These are phyloP conservation scores for Eriocheir sinensis DNA, from an alignment of 1,140 invertebrate genomes.

Conservation along the genomic window DNA sequence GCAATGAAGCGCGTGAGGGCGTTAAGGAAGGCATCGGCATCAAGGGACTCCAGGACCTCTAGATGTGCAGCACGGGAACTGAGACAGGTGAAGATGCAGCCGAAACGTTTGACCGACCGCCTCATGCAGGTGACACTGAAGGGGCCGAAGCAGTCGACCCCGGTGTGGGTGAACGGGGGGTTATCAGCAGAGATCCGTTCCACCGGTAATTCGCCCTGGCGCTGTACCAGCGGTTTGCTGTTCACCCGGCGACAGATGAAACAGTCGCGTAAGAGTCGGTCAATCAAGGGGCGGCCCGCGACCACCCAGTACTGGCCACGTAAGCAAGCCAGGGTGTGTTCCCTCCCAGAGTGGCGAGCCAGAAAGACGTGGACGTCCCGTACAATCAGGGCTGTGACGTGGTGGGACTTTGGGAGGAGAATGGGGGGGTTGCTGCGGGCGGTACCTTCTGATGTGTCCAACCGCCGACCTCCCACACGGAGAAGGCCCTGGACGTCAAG, in stretches of 20 bases:
- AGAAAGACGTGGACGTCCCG: too few relatives aligned
- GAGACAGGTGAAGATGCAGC: constrained; percentile 79
- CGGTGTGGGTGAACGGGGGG: constrained; percentile 79
- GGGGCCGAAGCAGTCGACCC: constrained; percentile 80
- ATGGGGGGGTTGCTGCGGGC: background rate
- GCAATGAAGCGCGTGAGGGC: constrained; percentile 72
- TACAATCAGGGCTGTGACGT: too few relatives aligned
- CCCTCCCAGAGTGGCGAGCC: too few relatives aligned
- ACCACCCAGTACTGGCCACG: too few relatives aligned
- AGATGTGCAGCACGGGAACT: constrained; percentile 77
- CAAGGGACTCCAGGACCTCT: constrained; percentile 72
- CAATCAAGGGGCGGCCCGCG: too few relatives aligned
- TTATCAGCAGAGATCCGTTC: constrained; percentile 53
- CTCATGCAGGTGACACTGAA: constrained; percentile 76
- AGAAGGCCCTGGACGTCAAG: background rate
- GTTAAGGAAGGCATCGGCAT: constrained; percentile 68
- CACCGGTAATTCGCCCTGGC: constrained; percentile 64
- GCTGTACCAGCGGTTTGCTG: too few relatives aligned
- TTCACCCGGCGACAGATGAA: constrained; percentile 33
- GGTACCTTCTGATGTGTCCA: background rate
- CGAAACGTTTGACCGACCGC: constrained; percentile 77
- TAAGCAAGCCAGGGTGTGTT: too few relatives aligned
- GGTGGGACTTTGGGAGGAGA: constrained; percentile 6
- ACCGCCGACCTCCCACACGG: too few relatives aligned
- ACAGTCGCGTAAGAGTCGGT: too few relatives aligned